Evolutionary conservation across 2,888 invertebrate species (phyloP).

Genomic region (Sepiola atlantica): DNA sequence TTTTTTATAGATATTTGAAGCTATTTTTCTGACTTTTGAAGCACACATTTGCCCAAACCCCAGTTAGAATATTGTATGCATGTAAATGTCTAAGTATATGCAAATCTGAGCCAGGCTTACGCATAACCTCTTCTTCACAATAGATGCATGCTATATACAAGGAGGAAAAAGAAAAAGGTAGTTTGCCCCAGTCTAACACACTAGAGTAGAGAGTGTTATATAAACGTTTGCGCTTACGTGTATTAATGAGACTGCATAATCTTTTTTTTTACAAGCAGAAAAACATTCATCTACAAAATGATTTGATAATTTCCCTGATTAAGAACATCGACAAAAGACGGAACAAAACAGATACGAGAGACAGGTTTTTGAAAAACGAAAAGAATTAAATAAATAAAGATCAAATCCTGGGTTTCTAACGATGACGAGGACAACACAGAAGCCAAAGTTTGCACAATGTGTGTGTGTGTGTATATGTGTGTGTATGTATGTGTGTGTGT

Average conservation of each 20-base stretch:
- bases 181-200: slow-evolving; percentile 32
- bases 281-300: neutral
- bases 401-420: neutral
- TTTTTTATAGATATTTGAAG: neutral
- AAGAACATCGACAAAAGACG: neutral
- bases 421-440: neutral
- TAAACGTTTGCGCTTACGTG: neutral
- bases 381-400: neutral
- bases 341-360: neutral
- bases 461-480: neutral
- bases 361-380: neutral
- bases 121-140: neutral
- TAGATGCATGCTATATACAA: slow-evolving; percentile 7
- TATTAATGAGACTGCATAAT: neutral
- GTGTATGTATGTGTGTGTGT: neutral
- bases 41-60: neutral
- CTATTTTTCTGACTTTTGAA: neutral
- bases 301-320: neutral
- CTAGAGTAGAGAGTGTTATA: neutral
- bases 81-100: neutral
- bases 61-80: neutral
- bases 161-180: neutral
- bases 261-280: neutral
- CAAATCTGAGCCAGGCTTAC: slow-evolving; percentile 23
- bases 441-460: slow-evolving; percentile 11